Conservation (phyloP, 2,888 invertebrate species). For the Hartigia nigra region DNA sequence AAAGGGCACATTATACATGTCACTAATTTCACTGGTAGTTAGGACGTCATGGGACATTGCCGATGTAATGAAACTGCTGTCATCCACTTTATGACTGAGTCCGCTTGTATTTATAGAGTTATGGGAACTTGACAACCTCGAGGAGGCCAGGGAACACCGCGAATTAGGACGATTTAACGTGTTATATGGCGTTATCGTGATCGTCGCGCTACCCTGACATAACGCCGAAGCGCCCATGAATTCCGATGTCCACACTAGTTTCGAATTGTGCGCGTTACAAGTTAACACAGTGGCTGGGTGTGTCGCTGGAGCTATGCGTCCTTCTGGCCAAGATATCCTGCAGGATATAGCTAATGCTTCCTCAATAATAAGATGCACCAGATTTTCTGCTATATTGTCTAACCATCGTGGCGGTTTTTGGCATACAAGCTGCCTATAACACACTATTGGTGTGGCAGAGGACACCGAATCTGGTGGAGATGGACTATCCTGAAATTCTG, state of each 20-base stretch:
- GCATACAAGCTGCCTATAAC: slow-evolving; percentile 28
- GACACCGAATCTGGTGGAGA: slow-evolving; percentile 62
- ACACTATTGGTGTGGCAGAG: slow-evolving; percentile 55
- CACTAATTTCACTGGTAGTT: slow-evolving; percentile 79
- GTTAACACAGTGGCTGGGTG: slow-evolving; percentile 42
- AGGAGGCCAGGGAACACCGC: slow-evolving; percentile 80
- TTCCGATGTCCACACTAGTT: slow-evolving; percentile 70
- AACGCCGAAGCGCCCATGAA: slow-evolving; percentile 69
- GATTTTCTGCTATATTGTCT: slow-evolving; percentile 66
- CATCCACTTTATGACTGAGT: slow-evolving; percentile 82
- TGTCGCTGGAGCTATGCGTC: slow-evolving; percentile 48
- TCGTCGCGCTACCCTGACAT: slow-evolving; percentile 55
- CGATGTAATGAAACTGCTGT: slow-evolving; percentile 88
- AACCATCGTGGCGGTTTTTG: slow-evolving; percentile 51
- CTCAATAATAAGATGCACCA: slow-evolving; percentile 67
- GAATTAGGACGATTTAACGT: slow-evolving; percentile 75
- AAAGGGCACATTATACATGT: slow-evolving; percentile 89
- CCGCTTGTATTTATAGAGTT: slow-evolving; percentile 72
- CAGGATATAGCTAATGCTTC: slow-evolving; percentile 68
- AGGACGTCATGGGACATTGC: slow-evolving; percentile 89
- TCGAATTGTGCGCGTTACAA: slow-evolving; percentile 40
- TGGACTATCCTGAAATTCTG: slow-evolving; percentile 82
- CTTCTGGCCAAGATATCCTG: slow-evolving; percentile 63
- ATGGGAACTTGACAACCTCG: slow-evolving; percentile 86
- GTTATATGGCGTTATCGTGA: slow-evolving; percentile 61